Conservation (phyloP, 1,140 invertebrate genomes). For the Liolophura sinensis region DNA sequence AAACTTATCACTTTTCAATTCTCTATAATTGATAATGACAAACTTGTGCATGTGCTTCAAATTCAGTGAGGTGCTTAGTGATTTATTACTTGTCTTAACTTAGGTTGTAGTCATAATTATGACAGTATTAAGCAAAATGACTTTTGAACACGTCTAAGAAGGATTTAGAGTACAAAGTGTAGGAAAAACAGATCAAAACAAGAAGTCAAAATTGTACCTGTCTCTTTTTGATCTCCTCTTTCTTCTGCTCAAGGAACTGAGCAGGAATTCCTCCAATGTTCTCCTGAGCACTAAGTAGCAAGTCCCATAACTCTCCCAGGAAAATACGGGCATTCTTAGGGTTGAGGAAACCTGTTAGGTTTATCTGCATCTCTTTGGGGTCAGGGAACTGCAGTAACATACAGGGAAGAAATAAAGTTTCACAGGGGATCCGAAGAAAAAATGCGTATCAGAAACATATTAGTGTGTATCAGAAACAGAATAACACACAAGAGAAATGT, state of each 20-base stretch:
- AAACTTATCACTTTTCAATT: too few relatives aligned
- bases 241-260: conserved; percentile 90
- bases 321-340: conserved; percentile 97
- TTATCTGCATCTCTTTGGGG: conserved; percentile 99
- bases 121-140: conserved; percentile 4
- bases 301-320: conserved; percentile 95
- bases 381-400: conserved; percentile 72
- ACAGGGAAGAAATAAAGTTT: conserved; percentile 13
- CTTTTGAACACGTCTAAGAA: not conserved
- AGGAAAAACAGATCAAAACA: not conserved
- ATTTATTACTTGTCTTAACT: too few relatives aligned
- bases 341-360: conserved; percentile 98
- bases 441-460: too few relatives aligned
- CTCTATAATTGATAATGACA: too few relatives aligned
- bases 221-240: conserved; percentile 85
- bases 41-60: too few relatives aligned
- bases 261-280: conserved; percentile 92
- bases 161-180: not conserved
- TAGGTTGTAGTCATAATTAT: not conserved
- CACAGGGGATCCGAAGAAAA: too few relatives aligned
- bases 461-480: too few relatives aligned
- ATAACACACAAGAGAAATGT: too few relatives aligned
- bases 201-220: conserved; percentile 32
- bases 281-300: conserved; percentile 93
- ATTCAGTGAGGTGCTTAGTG: too few relatives aligned